These are phyloP conservation scores for Fistularia tabacaria DNA, from an alignment of 2,797 vertebrate genomes.

Conservation along the genomic window DNA sequence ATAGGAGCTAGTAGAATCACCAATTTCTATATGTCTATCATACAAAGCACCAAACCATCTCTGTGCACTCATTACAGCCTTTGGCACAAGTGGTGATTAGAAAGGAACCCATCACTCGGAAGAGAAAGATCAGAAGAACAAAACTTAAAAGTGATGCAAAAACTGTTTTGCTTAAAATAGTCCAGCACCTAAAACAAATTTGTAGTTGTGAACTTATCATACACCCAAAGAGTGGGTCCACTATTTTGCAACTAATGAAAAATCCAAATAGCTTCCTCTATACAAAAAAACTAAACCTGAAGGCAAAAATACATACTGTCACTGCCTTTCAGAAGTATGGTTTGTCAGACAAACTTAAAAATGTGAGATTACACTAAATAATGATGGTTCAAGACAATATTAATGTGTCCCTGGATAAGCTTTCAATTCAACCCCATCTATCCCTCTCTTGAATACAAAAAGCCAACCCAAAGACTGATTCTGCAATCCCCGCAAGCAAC, in stretches of 20 bases:
- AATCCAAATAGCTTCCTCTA: not conserved
- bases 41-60: constrained; percentile 50
- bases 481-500: constrained; percentile 36
- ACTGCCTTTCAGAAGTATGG: too few relatives aligned
- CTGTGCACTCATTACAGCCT: constrained; percentile 38
- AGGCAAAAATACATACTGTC: constrained; percentile 5
- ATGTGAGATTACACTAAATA: too few relatives aligned
- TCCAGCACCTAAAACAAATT: too few relatives aligned
- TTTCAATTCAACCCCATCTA: constrained; percentile 14
- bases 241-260: too few relatives aligned
- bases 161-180: constrained; percentile 7
- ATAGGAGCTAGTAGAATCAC: constrained; percentile 44
- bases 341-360: too few relatives aligned
- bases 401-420: constrained; percentile 35
- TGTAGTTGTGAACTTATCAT: too few relatives aligned
- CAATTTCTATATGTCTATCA: constrained; percentile 53
- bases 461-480: constrained; percentile 31
- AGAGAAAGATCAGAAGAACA: constrained; percentile 36
- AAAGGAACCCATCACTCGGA: constrained; percentile 46
- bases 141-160: constrained; percentile 13
- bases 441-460: constrained; percentile 13
- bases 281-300: constrained; percentile 6
- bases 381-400: constrained; percentile 11
- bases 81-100: constrained; percentile 45
- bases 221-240: too few relatives aligned